phyloP scores from a whole-genome alignment of 2,888 invertebrate species.

The Acronicta leporina region DNA sequence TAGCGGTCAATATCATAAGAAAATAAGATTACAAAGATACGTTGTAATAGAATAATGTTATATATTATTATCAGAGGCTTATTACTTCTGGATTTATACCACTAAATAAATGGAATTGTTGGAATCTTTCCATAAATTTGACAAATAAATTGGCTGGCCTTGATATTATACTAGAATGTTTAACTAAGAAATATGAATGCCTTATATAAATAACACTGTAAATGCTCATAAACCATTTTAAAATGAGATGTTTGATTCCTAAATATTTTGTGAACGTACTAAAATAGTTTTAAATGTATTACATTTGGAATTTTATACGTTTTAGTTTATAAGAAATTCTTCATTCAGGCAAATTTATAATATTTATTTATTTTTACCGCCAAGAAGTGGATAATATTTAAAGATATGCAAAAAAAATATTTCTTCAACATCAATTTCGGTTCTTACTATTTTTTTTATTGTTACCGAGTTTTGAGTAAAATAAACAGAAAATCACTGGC shows the following conservation, averaged over 20 bases:
- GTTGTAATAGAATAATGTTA: slow-evolving; percentile 7
- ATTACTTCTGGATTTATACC: slow-evolving; percentile 44
- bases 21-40: slow-evolving; percentile 11
- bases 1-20: slow-evolving; percentile 32
- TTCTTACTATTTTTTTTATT: no score
- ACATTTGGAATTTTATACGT: slow-evolving; percentile 6
- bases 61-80: slow-evolving; percentile 29
- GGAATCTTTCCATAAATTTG: slow-evolving; percentile 70
- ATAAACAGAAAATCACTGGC: no score
- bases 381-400: no score
- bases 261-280: slow-evolving; percentile 28
- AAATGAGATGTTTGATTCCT: slow-evolving; percentile 26
- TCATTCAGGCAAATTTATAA: not conserved
- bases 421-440: no score
- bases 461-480: no score
- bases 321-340: not conserved
- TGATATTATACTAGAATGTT: slow-evolving; percentile 54
- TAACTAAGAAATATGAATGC: slow-evolving; percentile 48
- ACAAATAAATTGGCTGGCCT: slow-evolving; percentile 62
- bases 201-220: slow-evolving; percentile 39
- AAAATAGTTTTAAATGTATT: slow-evolving; percentile 30
- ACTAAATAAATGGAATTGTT: slow-evolving; percentile 65
- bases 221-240: slow-evolving; percentile 46
- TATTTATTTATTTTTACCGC: not conserved
- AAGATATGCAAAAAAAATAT: no score